phyloP scores from a whole-genome alignment of 2,113 vertebrate species.

The Aegotheles bennettii region DNA sequence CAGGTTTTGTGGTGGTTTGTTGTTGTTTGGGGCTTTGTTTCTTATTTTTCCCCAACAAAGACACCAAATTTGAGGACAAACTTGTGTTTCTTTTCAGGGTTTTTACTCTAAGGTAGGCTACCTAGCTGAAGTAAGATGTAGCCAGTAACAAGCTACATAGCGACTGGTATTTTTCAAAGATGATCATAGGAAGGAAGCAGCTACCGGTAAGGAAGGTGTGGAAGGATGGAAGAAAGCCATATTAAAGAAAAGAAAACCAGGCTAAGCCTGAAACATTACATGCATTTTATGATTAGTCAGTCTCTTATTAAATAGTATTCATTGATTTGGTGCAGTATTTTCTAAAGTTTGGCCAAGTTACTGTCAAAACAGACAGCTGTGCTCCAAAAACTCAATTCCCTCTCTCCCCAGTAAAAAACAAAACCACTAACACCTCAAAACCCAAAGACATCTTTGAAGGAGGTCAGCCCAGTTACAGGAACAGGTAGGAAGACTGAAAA shows the following conservation, averaged over 20 bases:
- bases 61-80: not conserved
- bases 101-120: not conserved
- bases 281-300: not conserved
- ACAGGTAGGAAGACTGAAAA: not conserved
- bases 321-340: not conserved
- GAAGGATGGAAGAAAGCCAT: not conserved
- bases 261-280: not conserved
- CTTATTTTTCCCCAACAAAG: not conserved
- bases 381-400: not conserved
- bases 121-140: not conserved
- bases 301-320: not conserved
- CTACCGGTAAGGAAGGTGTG: not conserved
- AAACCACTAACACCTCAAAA: no score
- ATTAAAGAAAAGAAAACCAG: not conserved
- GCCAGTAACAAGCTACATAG: not conserved
- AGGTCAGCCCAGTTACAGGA: not conserved
- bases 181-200: not conserved
- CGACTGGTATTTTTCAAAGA: not conserved
- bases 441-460: not conserved
- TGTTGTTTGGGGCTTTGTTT: not conserved
- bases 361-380: not conserved
- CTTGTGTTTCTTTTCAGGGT: not conserved
- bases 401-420: not conserved
- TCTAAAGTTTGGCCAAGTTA: not conserved
- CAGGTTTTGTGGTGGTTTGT: not conserved